Base-by-base conservation (phyloP, 2,113 vertebrate genomes). In the Pygoscelis antarcticus region DNA sequence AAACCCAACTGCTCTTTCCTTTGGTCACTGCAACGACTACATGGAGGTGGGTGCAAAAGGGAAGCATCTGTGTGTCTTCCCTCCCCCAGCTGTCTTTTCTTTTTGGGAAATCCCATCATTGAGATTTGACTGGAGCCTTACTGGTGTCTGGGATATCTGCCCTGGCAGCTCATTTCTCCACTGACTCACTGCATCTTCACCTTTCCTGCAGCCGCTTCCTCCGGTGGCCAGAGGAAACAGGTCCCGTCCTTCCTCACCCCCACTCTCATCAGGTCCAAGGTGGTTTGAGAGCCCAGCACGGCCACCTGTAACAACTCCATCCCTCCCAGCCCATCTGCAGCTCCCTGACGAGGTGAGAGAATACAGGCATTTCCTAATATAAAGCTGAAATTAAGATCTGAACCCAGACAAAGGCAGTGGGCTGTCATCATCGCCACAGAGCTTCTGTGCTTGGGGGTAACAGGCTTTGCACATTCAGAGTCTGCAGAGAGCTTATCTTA, bases 311-410 rank as follows among this genome's bases (percentile, higher is more conserved):
- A 40, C 25, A 69, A 57, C 29, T 52, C 29, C 20, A n/a, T 11
- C 57, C 21, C 49, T 62, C 51, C n/a, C 44, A 69, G 36, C 40
- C 47, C 40, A 55, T 44, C 36, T 0, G 1, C 20, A 74, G 51
- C 40, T 71, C 22, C 9, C 1, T 20, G 23, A 68, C 0, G 0
- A 83, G 14, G 10, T 49, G 3, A 0, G 0, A 70, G 55, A 58
- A 86, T 9, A 57, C 40, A 55, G 22, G 6, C 2, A 4, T 9
- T 82, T 86, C 49, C 61, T 65, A 49, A 60, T 5, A 19, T 29
- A 19, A 47, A 82, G 7, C 11, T 42, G 52, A 83, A 85, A 49
- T 85, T 13, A 57, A 72, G 15, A 57, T 36, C 38, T 15, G n/a
- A 74, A 58, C 6, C 14, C 12, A 36, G 21, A 62, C 1, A 4